phyloP scores from a whole-genome alignment of 2,113 vertebrate species.

The Melospiza melodia region DNA sequence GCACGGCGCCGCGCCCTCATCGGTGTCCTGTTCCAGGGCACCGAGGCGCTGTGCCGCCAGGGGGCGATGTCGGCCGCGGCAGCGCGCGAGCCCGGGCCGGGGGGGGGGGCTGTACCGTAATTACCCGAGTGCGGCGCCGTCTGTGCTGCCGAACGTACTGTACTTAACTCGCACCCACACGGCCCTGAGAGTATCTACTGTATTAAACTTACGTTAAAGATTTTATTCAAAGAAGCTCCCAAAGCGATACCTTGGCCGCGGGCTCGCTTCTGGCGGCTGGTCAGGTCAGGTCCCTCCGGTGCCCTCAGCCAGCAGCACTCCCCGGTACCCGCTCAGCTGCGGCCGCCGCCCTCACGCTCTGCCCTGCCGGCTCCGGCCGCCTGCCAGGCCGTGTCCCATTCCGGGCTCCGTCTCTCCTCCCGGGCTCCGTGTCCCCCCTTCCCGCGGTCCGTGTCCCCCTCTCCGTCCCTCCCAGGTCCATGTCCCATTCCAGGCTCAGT shows the following conservation, averaged over 20 bases:
- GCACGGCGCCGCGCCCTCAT: accelerated
- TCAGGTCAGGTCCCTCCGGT: neutral
- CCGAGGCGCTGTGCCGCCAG: accelerated
- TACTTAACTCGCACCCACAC: accelerated
- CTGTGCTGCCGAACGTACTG: accelerated
- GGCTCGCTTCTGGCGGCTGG: neutral
- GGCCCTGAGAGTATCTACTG: accelerated
- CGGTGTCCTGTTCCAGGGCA: accelerated
- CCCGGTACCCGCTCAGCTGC: neutral
- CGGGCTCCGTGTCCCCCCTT: too few relatives aligned
- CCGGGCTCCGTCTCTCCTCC: too few relatives aligned
- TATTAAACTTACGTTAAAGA: neutral
- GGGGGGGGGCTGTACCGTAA: neutral
- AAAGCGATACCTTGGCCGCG: neutral
- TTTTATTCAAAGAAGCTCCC: neutral
- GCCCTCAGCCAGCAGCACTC: neutral
- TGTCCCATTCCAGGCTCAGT: too few relatives aligned
- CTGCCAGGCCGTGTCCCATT: neutral
- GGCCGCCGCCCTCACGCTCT: neutral
- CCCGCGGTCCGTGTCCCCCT: too few relatives aligned
- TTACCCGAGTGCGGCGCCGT: accelerated
- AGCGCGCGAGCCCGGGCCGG: neutral
- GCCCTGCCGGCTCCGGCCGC: neutral
- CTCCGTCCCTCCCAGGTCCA: neutral
- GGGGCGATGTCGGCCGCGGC: neutral